phyloP scores from a whole-genome alignment of 2,888 invertebrate genomes.

The Zhuqinia jingwanae region DNA sequence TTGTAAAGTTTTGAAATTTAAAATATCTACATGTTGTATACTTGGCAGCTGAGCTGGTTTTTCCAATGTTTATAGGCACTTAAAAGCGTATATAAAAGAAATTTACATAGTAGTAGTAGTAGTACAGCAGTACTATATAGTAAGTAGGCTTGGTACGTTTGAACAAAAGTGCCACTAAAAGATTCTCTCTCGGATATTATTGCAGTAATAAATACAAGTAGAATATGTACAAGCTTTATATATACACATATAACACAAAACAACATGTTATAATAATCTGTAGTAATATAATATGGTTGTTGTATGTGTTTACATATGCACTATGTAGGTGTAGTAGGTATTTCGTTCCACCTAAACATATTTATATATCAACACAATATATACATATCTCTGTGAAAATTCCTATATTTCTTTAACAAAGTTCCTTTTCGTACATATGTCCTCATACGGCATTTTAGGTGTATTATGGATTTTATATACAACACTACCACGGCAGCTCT shows the following conservation, averaged over 20 bases:
- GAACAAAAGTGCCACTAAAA: constrained; percentile 63
- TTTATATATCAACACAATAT: background rate
- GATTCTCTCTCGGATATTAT: constrained; percentile 58
- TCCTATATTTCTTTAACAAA: constrained; percentile 17
- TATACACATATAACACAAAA: constrained; percentile 22
- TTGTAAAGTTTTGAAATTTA: constrained; percentile 48
- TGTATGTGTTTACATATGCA: too few relatives aligned
- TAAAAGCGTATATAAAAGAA: constrained; percentile 57
- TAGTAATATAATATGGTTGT: too few relatives aligned
- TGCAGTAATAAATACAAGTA: constrained; percentile 50
- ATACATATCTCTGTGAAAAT: constrained; percentile 6
- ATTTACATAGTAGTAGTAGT: constrained; percentile 64
- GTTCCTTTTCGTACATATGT: background rate
- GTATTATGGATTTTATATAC: background rate
- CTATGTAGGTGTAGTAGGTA: background rate
- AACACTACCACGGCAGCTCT: too few relatives aligned
- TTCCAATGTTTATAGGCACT: constrained; percentile 60
- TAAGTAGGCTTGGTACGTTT: constrained; percentile 40
- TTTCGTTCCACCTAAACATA: too few relatives aligned
- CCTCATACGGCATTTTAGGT: background rate
- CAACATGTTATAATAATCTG: constrained; percentile 32
- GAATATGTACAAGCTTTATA: constrained; percentile 31
- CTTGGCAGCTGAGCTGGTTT: constrained; percentile 64
- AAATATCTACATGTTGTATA: constrained; percentile 47
- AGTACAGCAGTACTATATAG: too few relatives aligned